phyloP scores from a whole-genome alignment of 1,140 invertebrate species.

The Phortica variegata region DNA sequence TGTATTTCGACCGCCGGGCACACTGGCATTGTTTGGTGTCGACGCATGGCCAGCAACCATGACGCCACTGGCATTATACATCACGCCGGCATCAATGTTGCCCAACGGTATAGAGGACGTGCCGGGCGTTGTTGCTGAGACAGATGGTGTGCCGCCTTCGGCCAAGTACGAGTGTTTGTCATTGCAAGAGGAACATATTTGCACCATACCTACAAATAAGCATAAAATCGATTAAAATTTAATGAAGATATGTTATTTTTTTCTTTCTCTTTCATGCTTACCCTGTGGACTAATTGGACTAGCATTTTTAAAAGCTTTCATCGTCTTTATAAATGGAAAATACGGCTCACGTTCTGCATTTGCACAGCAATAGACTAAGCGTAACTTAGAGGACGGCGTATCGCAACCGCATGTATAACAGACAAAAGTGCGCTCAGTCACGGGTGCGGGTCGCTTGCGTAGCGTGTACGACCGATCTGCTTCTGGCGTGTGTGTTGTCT shows the following conservation, averaged over 20 bases:
- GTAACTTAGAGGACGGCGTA: conserved; percentile 72
- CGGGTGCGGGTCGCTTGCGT: conserved; percentile 69
- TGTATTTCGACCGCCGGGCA: conserved; percentile 39
- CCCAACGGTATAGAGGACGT: conserved; percentile 13
- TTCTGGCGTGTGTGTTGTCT: conserved; percentile 71
- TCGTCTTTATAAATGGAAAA: conserved; percentile 80
- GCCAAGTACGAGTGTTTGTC: conserved; percentile 49
- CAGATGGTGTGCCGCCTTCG: conserved; percentile 31
- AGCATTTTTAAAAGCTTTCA: conserved; percentile 77
- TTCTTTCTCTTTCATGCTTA: conserved; percentile 25
- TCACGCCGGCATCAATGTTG: conserved; percentile 29
- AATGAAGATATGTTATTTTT: conserved; percentile 4
- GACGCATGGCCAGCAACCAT: conserved; percentile 3
- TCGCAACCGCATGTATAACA: conserved; percentile 86
- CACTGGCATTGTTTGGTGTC: conserved; percentile 11
- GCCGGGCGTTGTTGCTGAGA: conserved; percentile 5
- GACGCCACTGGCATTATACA: conserved; percentile 26
- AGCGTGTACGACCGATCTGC: conserved; percentile 76
- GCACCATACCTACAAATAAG: conserved; percentile 66
- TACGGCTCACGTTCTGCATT: conserved; percentile 84
- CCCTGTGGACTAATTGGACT: conserved; percentile 80
- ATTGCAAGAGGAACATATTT: conserved; percentile 79
- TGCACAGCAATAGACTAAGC: conserved; percentile 79
- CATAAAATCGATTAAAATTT: neutral
- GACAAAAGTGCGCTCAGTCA: conserved; percentile 72